Evolutionary conservation across 2,888 invertebrate genomes (phyloP), one percentile per base, ranked within the genome.

Genomic region (Zaprionus obscuricornis): DNA sequence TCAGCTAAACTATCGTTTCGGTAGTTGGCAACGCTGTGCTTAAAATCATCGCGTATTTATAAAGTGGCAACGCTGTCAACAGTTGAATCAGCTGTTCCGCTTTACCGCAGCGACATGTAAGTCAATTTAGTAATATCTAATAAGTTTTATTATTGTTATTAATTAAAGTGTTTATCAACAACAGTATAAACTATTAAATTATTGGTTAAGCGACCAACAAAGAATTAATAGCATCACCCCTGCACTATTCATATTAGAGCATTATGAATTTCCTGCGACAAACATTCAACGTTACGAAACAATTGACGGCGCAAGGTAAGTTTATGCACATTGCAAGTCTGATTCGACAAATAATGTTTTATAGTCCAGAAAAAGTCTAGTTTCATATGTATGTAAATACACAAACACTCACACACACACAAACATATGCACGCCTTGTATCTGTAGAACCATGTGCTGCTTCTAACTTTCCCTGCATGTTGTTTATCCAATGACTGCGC

Each of bases 191-290:
- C 11, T 4, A 33, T n/a, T 8, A 3, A 1, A 24, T n/a, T 8
- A 10, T n/a, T 14, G 2, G n/a, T n/a, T n/a, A n/a, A n/a, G n/a
- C n/a, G n/a, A n/a, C n/a, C n/a, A n/a, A n/a, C n/a, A n/a, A n/a
- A n/a, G n/a, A n/a, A n/a, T n/a, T n/a, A n/a, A n/a, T n/a, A n/a
- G n/a, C n/a, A n/a, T n/a, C n/a, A n/a, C n/a, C n/a, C n/a, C n/a
- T n/a, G n/a, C n/a, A n/a, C n/a, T n/a, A n/a, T n/a, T n/a, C 2
- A 14, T 4, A 11, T 13, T 7, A 6, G 6, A 36, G 8, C 1
- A 26, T 10, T 39, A 90, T 90, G 90, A 90, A 90, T 73, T 90
- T 90, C 52, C 54, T 90, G 37, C 85, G 87, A 17, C 89, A 90
- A 86, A 86, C 89, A 27, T 70, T 90, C 10, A 86, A 68, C 55